Evolutionary conservation across 2,113 vertebrate genomes (phyloP).

Genomic region (Dryoscopus gambensis): DNA sequence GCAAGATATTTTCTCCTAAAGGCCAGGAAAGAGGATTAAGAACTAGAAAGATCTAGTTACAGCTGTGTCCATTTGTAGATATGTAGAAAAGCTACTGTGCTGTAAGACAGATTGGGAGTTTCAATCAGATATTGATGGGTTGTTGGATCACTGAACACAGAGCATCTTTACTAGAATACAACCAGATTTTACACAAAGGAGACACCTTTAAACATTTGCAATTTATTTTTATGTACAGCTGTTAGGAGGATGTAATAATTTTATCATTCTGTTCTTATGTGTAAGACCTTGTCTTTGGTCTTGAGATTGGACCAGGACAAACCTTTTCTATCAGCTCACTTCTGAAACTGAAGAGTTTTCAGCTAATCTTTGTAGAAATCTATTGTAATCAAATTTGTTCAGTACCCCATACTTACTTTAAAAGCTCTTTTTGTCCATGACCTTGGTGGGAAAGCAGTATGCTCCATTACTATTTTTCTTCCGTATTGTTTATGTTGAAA

Average conservation of each 20-base stretch:
- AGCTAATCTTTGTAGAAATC: background rate
- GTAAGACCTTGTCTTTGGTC: background rate
- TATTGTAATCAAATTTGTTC: background rate
- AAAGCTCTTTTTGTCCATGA: conserved; percentile 32
- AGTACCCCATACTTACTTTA: background rate
- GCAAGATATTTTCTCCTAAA: background rate
- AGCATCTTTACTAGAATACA: background rate
- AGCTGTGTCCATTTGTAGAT: background rate
- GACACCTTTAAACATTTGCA: background rate
- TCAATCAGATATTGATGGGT: background rate
- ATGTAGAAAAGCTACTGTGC: background rate
- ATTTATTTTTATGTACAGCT: background rate
- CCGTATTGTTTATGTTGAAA: background rate
- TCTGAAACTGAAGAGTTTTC: background rate
- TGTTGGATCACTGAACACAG: background rate
- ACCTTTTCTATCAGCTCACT: background rate
- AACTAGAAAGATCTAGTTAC: background rate
- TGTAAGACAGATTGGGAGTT: background rate
- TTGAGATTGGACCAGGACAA: background rate
- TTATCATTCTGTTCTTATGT: background rate
- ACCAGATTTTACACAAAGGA: background rate
- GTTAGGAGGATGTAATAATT: background rate
- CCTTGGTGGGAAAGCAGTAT: background rate
- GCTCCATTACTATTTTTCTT: background rate
- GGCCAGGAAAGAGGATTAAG: background rate